Percentiles rank a stretch among this genome's conserved stretches.
These are phyloP conservation scores for Anthrax anthrax DNA, from an alignment of 2,888 invertebrate species.

Conservation along the genomic window DNA sequence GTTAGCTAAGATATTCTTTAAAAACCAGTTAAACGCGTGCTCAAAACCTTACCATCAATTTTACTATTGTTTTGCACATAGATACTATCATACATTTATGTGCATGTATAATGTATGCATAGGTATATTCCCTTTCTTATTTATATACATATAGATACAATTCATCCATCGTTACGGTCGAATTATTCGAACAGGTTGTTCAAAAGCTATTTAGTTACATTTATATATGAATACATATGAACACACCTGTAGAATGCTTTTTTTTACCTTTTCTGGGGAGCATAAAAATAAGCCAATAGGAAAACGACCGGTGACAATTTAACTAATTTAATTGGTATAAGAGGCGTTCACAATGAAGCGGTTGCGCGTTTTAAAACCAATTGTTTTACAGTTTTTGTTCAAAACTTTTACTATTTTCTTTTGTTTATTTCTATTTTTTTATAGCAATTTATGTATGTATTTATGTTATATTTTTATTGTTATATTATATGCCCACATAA, in stretches of 20 bases:
- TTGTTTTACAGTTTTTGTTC: conserved; percentile 5
- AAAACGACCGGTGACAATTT: conserved; percentile 1
- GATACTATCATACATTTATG: too few relatives aligned
- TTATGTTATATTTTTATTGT: too few relatives aligned
- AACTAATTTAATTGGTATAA: conserved; percentile 2
- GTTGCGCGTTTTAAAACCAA: conserved; percentile 5
- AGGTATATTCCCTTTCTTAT: too few relatives aligned
- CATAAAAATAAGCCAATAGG: not conserved
- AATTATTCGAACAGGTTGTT: not conserved
- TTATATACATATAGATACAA: not conserved
- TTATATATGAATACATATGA: not conserved
- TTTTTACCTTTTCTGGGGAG: not conserved
- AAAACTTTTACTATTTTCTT: not conserved
- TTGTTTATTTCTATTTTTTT: too few relatives aligned
- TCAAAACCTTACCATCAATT: not conserved
- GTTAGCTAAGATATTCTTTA: too few relatives aligned
- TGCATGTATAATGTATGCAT: too few relatives aligned
- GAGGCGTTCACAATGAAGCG: conserved; percentile 4
- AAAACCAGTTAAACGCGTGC: not conserved
- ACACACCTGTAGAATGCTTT: not conserved
- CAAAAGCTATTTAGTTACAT: not conserved
- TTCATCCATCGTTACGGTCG: not conserved
- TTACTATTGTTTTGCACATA: too few relatives aligned
- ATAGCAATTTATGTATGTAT: too few relatives aligned
- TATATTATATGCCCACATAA: too few relatives aligned